A percentile compares a stretch with the other conserved stretches of the same genome.
Evolutionary conservation across 2,797 vertebrate genomes (phyloP).

Genomic region (Tympanoctomys barrerae): DNA sequence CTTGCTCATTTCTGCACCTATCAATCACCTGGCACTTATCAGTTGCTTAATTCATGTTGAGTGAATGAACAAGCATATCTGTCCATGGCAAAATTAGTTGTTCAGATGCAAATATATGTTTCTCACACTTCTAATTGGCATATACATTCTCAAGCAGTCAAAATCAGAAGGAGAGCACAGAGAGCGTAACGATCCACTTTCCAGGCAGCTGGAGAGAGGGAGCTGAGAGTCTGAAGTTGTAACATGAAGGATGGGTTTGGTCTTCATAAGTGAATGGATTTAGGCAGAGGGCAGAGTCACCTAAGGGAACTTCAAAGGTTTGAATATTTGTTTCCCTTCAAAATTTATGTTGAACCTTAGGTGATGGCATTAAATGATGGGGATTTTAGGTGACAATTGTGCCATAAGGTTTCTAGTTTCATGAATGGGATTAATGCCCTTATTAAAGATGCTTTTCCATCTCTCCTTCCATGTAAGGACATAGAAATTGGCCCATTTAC

Average conservation of each 20-base stretch:
- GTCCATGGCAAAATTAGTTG: neutral
- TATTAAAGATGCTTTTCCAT: neutral
- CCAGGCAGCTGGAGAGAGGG: neutral
- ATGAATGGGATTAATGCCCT: neutral
- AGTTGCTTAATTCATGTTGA: conserved; percentile 3
- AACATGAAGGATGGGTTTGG: neutral
- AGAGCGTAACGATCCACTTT: neutral
- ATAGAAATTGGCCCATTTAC: neutral
- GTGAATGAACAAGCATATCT: conserved; percentile 1
- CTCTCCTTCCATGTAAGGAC: neutral
- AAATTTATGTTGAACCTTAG: neutral
- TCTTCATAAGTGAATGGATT: neutral
- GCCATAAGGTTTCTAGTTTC: neutral
- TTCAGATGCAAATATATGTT: neutral
- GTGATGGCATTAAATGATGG: neutral
- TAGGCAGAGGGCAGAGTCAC: neutral
- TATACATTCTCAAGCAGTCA: neutral
- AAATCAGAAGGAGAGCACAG: neutral
- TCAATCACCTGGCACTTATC: neutral
- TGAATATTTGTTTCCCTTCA: neutral
- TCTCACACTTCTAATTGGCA: neutral
- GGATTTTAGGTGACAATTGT: neutral
- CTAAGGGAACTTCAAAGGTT: neutral
- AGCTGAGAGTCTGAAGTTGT: neutral
- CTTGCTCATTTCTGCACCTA: neutral